phyloP scores from a whole-genome alignment of 2,797 vertebrate genomes.

The Heteromormyrus szaboi region DNA sequence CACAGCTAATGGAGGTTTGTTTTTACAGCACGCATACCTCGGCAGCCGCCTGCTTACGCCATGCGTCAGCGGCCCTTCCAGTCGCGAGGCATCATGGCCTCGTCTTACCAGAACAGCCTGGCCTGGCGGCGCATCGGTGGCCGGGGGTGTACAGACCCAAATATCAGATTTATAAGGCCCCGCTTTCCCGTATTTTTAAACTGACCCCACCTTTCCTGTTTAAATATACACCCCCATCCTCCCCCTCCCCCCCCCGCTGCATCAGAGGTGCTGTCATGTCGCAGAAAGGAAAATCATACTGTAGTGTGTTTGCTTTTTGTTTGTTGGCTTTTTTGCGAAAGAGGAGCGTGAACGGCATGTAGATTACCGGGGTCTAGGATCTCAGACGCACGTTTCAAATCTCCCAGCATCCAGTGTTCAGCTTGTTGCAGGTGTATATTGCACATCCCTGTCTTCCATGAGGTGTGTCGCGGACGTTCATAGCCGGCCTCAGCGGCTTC shows the following conservation, averaged over 20 bases:
- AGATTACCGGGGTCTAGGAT: neutral
- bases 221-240: too few species aligned
- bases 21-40: neutral
- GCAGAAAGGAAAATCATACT: neutral
- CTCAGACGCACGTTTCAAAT: neutral
- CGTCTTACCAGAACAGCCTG: neutral
- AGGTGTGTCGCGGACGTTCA: neutral
- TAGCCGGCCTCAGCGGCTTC: neutral
- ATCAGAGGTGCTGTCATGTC: constrained; percentile 10
- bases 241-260: neutral
- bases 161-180: neutral
- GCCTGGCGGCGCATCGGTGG: neutral
- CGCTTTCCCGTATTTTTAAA: neutral
- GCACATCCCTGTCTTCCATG: neutral
- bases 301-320: neutral
- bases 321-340: neutral
- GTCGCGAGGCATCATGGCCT: too few species aligned
- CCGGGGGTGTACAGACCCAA: neutral
- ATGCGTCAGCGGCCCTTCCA: neutral
- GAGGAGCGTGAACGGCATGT: neutral
- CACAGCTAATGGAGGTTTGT: constrained; percentile 2
- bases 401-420: neutral
- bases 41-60: neutral
- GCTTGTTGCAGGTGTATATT: neutral
- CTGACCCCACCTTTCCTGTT: neutral